Conservation (phyloP, 2,797 vertebrate species). For the Pseudomugil tenellus region DNA sequence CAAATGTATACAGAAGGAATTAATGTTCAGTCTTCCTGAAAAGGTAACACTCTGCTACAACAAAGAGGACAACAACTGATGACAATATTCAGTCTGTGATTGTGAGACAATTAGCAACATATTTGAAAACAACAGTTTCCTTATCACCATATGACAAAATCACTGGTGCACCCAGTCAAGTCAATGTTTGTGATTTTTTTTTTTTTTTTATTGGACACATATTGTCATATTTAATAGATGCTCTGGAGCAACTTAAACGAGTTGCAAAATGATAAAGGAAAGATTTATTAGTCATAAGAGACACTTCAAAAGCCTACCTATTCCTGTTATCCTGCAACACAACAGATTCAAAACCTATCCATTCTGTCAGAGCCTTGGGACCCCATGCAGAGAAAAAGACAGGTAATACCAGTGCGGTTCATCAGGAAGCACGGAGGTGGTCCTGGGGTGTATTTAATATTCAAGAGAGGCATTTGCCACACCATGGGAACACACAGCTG, state of each 20-base stretch:
- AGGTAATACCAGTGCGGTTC: constrained; percentile 58
- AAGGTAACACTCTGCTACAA: not conserved
- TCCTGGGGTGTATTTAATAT: constrained; percentile 77
- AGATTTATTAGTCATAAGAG: constrained; percentile 27
- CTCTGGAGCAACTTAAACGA: constrained; percentile 15
- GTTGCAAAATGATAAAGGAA: constrained; percentile 37
- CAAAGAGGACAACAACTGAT: not conserved
- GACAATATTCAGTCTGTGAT: not conserved
- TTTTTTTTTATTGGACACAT: not conserved
- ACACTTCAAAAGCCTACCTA: constrained; percentile 46
- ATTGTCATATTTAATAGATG: not conserved
- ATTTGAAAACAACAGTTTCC: not conserved
- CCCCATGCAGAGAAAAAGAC: constrained; percentile 56
- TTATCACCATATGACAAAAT: not conserved
- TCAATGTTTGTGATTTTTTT: constrained; percentile 1
- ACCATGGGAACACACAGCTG: constrained; percentile 66
- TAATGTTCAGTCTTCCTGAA: not conserved
- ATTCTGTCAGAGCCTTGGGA: constrained; percentile 34
- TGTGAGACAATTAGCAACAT: not conserved
- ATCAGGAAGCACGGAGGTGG: constrained; percentile 71
- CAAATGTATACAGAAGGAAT: too few species aligned
- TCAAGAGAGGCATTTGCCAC: constrained; percentile 80
- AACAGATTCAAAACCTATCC: constrained; percentile 55
- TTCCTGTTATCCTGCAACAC: constrained; percentile 51
- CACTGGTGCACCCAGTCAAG: not conserved